Evolutionary conservation across 1,140 invertebrate species (phyloP), one percentile per base, ranked within the genome.

Genomic region (Epicauta chinensis): DNA sequence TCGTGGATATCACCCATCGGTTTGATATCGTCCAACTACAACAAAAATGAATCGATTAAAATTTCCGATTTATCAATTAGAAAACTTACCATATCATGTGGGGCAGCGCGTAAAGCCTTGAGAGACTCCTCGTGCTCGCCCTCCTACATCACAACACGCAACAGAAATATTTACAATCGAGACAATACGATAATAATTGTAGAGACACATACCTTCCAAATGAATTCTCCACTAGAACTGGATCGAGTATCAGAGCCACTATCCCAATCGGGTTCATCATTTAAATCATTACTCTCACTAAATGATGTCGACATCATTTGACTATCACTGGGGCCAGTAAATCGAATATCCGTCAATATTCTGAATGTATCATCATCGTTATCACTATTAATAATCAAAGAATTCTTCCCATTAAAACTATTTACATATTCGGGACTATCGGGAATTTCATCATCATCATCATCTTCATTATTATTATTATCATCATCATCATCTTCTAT

Each of bases 141-240:
- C 48, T 73, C 71, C 71, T 73, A 57, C 16, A 59, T 57, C 35
- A 56, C 39, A 53, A 40, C 50, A 49, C 32, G 37, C n/a, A 46
- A 47, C 46, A 40, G 29, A 13, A 29, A 15, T 49, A 49, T 49
- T 15, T 49, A 49, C 46, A 49, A 41, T 15, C 9, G 9, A 30
- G 10, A 51, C 32, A 51, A 38, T 2, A 32, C 23, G 2, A 35
- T 29, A 35, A 35, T n/a, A 15, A 44, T 32, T 34, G 10, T 34
- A 34, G 10, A 32, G 12, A 47, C 50, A 71, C 73, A 69, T 65
- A 86, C 84, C 77, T 83, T 84, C 84, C 84, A 86, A 38, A 86
- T 80, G 64, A 87, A 87, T 67, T 88, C 85, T 10, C 82, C 82
- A 59, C 83, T 86, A 12, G 83, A 85, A 34, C 77, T 77, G 32